Percentiles rank a stretch among this genome's conserved stretches.
Evolutionary conservation across 2,888 invertebrate species (phyloP).

Genomic region (Lutraria lutraria): DNA sequence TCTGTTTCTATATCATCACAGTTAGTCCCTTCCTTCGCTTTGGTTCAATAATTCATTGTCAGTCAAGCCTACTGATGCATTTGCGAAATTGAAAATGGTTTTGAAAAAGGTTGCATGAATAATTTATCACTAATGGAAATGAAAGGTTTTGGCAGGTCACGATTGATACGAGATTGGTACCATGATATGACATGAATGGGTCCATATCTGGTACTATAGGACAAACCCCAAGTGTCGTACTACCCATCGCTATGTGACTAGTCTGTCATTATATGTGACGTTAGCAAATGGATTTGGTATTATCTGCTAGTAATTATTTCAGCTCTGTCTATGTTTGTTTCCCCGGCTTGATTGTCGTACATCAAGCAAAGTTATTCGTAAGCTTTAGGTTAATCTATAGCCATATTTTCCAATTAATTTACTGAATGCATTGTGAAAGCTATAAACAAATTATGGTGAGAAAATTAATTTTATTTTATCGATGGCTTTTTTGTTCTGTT

Average conservation of each 20-base stretch:
- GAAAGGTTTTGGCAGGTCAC: constrained; percentile 49
- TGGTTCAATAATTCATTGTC: constrained; percentile 57
- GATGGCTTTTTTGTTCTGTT: neutral
- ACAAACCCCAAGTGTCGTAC: constrained; percentile 2
- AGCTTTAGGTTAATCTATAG: neutral
- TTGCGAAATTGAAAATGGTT: constrained; percentile 66
- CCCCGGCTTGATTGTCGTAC: constrained; percentile 12
- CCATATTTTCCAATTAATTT: constrained; percentile 22
- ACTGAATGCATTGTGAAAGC: neutral
- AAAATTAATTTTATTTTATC: constrained; percentile 12
- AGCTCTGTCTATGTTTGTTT: neutral
- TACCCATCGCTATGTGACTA: neutral
- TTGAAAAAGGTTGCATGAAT: constrained; percentile 61
- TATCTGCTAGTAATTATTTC: neutral
- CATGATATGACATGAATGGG: constrained; percentile 27
- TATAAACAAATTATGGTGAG: constrained; percentile 6
- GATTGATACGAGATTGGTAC: constrained; percentile 47
- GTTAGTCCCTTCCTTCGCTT: neutral
- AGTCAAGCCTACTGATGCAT: constrained; percentile 46
- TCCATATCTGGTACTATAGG: constrained; percentile 20
- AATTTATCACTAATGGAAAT: constrained; percentile 52
- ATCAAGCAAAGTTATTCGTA: neutral
- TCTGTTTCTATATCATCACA: constrained; percentile 7
- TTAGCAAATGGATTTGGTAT: constrained; percentile 16
- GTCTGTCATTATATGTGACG: constrained; percentile 10